Percentiles rank a stretch among this genome's conserved stretches.
Conservation (phyloP, 2,888 invertebrate genomes). For the Zygogramma bicolorata region DNA sequence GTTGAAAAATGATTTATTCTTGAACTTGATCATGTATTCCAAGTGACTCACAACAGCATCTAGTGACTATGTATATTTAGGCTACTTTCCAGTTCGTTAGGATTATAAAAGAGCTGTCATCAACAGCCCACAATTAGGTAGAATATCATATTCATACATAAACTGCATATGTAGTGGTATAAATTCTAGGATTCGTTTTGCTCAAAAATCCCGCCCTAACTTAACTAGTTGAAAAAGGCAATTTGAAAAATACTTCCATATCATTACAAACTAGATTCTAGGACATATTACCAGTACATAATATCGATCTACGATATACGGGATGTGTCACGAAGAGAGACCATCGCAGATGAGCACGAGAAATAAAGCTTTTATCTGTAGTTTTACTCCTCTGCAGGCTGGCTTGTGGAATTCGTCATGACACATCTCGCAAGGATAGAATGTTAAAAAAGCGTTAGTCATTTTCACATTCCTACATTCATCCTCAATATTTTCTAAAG, state of each 20-base stretch:
- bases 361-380: not conserved
- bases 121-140: slow-evolving; percentile 56
- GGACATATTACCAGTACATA: slow-evolving; percentile 63
- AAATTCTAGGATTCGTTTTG: slow-evolving; percentile 38
- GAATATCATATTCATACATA: slow-evolving; percentile 24
- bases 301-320: slow-evolving; percentile 40
- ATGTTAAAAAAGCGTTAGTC: slow-evolving; percentile 61
- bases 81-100: not conserved
- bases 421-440: slow-evolving; percentile 22
- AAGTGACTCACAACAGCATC: not conserved
- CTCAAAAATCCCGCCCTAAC: slow-evolving; percentile 29
- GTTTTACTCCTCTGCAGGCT: not conserved
- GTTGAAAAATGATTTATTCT: not conserved
- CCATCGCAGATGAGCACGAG: not conserved
- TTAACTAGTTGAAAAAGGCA: slow-evolving; percentile 60
- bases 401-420: not conserved
- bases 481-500: not conserved
- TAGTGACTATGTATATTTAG: not conserved
- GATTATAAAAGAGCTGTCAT: slow-evolving; percentile 38
- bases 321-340: not conserved
- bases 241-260: slow-evolving; percentile 63
- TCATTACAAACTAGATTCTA: slow-evolving; percentile 59
- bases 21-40: too few species aligned
- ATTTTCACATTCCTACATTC: slow-evolving; percentile 42
- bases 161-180: slow-evolving; percentile 34